Conservation (phyloP, 2,888 invertebrate species). For the Phania funesta region DNA sequence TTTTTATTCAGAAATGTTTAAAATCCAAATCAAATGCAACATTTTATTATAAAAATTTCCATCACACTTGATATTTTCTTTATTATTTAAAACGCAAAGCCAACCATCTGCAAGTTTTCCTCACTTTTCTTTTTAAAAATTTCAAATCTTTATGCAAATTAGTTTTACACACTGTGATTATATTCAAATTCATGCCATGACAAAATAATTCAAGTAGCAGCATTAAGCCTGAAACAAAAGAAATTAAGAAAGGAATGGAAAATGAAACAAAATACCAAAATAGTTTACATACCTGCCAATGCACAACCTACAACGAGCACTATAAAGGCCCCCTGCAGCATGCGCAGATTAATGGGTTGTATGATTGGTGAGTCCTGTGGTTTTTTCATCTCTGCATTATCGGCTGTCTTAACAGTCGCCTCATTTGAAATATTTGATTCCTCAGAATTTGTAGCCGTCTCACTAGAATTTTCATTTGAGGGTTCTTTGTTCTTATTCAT, state of each 20-base stretch:
- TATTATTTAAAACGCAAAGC: slow-evolving; percentile 40
- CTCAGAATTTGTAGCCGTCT: slow-evolving; percentile 61
- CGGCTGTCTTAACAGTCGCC: slow-evolving; percentile 58
- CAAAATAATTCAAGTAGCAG: slow-evolving; percentile 72
- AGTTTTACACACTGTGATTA: slow-evolving; percentile 62
- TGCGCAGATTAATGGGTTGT: slow-evolving; percentile 85
- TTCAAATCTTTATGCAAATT: slow-evolving; percentile 67
- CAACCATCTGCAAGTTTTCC: slow-evolving; percentile 65
- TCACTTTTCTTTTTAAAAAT: slow-evolving; percentile 68
- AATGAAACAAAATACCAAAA: neutral
- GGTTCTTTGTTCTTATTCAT: slow-evolving; percentile 45
- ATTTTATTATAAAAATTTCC: neutral
- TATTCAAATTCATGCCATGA: slow-evolving; percentile 68
- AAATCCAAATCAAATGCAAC: neutral
- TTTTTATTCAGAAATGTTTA: neutral
- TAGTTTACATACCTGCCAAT: slow-evolving; percentile 79
- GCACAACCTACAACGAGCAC: slow-evolving; percentile 84
- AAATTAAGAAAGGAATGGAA: slow-evolving; percentile 7
- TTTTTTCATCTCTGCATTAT: slow-evolving; percentile 63
- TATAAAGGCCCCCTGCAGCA: slow-evolving; percentile 88
- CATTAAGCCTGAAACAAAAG: slow-evolving; percentile 69
- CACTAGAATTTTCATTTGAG: slow-evolving; percentile 31
- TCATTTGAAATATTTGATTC: slow-evolving; percentile 73
- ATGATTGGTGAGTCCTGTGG: slow-evolving; percentile 76
- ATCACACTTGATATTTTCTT: neutral